Conservation (phyloP, 2,888 invertebrate genomes). For the Caradrina kadenii region DNA sequence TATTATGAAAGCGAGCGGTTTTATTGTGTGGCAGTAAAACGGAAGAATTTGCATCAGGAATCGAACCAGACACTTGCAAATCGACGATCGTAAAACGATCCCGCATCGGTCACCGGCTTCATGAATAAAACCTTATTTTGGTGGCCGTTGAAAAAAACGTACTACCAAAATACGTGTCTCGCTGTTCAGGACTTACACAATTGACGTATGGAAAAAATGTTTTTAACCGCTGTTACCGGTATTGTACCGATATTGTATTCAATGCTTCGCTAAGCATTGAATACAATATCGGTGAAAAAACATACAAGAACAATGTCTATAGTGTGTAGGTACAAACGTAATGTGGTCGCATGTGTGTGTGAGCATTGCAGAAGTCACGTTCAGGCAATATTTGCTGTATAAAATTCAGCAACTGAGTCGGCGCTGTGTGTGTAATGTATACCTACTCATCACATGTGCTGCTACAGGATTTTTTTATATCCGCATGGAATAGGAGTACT, state of each 20-base stretch:
- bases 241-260: too few relatives aligned
- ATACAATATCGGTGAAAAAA: slow-evolving; percentile 44
- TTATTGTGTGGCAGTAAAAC: slow-evolving; percentile 83
- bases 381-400: slow-evolving; percentile 85
- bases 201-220: slow-evolving; percentile 41
- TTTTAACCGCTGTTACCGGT: too few relatives aligned
- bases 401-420: slow-evolving; percentile 82
- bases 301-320: slow-evolving; percentile 38
- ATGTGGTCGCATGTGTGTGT: slow-evolving; percentile 58
- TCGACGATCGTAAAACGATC: slow-evolving; percentile 86
- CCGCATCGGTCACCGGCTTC: slow-evolving; percentile 78
- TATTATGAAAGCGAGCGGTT: slow-evolving; percentile 82
- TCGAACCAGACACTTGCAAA: slow-evolving; percentile 84
- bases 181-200: slow-evolving; percentile 22
- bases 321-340: slow-evolving; percentile 26
- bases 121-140: slow-evolving; percentile 80
- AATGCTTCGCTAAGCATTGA: slow-evolving; percentile 19
- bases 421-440: slow-evolving; percentile 71
- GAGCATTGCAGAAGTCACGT: slow-evolving; percentile 81
- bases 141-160: slow-evolving; percentile 47
- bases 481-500: slow-evolving; percentile 46
- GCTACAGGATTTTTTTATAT: slow-evolving; percentile 58
- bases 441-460: slow-evolving; percentile 67
- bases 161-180: slow-evolving; percentile 38
- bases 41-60: slow-evolving; percentile 82